phyloP scores from a whole-genome alignment of 2,113 vertebrate genomes.

The Ctenomys sociabilis region DNA sequence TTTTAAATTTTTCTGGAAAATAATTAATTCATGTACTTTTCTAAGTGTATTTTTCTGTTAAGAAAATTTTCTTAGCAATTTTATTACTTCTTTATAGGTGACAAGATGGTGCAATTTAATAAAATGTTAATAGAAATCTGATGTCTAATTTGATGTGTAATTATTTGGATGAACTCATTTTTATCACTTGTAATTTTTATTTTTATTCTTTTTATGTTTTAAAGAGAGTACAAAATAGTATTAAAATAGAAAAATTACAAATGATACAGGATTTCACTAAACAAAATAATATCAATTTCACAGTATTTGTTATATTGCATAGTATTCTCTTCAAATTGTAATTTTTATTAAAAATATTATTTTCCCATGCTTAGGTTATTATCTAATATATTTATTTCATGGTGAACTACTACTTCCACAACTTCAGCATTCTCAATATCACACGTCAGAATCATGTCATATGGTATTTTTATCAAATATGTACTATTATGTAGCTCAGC shows the following conservation, averaged over 20 bases:
- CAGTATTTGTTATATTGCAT: no score
- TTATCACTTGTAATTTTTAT: not conserved
- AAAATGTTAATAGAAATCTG: not conserved
- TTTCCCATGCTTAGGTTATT: not conserved
- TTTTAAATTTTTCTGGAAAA: not conserved
- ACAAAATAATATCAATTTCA: no score
- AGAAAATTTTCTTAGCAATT: not conserved
- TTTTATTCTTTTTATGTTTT: no score
- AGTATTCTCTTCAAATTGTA: not conserved
- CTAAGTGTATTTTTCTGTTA: not conserved
- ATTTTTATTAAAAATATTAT: not conserved
- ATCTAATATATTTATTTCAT: not conserved
- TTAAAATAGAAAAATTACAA: no score
- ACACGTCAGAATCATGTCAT: not conserved
- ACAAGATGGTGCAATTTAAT: not conserved
- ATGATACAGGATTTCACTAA: no score
- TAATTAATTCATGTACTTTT: not conserved
- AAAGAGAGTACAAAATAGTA: no score
- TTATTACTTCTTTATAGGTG: not conserved
- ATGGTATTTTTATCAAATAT: not conserved
- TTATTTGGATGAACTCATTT: not conserved
- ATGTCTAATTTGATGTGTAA: not conserved
- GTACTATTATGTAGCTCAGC: no score
- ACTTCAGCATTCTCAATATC: not conserved
- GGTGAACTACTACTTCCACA: not conserved